Evolutionary conservation across 1,140 invertebrate genomes (phyloP), one percentile per base, ranked within the genome.

Genomic region (Drosophila ficusphila): DNA sequence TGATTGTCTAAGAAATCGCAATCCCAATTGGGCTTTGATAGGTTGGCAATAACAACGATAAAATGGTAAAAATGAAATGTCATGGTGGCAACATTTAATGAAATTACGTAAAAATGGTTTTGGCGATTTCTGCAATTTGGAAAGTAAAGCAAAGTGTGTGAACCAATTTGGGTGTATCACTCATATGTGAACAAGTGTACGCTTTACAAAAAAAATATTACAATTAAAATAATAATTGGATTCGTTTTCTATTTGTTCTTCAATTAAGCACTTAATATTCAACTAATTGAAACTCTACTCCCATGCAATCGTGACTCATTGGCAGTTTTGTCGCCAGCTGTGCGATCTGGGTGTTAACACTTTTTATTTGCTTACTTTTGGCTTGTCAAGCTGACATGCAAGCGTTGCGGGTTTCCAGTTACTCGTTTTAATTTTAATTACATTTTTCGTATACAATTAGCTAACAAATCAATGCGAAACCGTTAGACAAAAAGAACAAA

Each of bases 371-470:
- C 31, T 42, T 68, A 52, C 34, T 42, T 57, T 67, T 65, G n/a
- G 36, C 52, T 67, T 67, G 64, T 67, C 49, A 2, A 36, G 36
- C 60, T 47, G 70, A 75, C 71, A 75, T 75, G 71, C 71, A 49
- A 75, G 48, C 64, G 64, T 68, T 68, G 31, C 8, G 46, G 57
- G 58, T 54, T 65, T 65, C 58, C 42, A 53, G 60, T 65, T 54
- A 44, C 57, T 74, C 42, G 71, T 34, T 75, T 75, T 74, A 74
- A 74, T 57, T 75, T 75, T 75, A 74, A 75, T 75, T 75, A 57
- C 58, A 72, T 47, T 77, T 78, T 78, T 60, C 36, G 47, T 57
- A 79, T 27, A 79, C 51, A 82, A 82, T 73, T 82, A 56, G 73
- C 62, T 33, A 73, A 69, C 47, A 71, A 79, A 79, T 79, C 76